Evolutionary conservation across 2,888 invertebrate species (phyloP), one percentile per base, ranked within the genome.

Genomic region (Anodontia alba): DNA sequence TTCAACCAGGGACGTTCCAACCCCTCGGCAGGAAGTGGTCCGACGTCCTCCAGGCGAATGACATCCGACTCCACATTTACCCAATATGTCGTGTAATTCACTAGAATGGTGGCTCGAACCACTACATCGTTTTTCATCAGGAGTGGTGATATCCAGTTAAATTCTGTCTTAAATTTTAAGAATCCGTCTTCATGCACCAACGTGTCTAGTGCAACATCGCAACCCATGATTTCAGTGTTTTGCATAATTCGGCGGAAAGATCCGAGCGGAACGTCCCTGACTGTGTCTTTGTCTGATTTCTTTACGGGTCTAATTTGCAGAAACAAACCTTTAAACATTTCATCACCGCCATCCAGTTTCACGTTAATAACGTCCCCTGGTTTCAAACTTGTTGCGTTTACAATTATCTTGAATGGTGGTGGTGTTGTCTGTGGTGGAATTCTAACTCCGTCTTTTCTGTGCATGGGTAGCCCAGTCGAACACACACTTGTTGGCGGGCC

Each of bases 1-100:
- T 76, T 75, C 17, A 85, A 38, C 85, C 85, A 85, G 1, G 85
- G 85, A 42, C 54, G 69, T 57, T 82, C 71, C 29, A 85, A 31
- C n/a, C 15, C 51, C 46, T 85, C 81, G 29, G 76, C 80, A 2
- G 80, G 80, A 20, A 80, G 72, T n/a, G 5, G 62, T n/a, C 71
- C 76, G 1, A 36, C 68, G 17, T 69, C 26, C 5, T 38, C 29
- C 2, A 85, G 67, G 43, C 66, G 62, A 26, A 85, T 82, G 5
- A 33, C 36, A 0, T 46, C 54, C 5, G 85, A 85, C 46, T 77
- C 66, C 23, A 85, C 82, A 51, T 85, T 72, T 23, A 77, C 68
- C 85, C 85, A 85, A 38, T 68, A 85, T 20, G 76, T 73, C n/a
- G 62, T 69, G 42, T 78, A 82, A n/a, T 85, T 70, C 31, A 73